Conservation (phyloP, 1,140 invertebrate genomes). For the Drosophila nigrodunni region DNA sequence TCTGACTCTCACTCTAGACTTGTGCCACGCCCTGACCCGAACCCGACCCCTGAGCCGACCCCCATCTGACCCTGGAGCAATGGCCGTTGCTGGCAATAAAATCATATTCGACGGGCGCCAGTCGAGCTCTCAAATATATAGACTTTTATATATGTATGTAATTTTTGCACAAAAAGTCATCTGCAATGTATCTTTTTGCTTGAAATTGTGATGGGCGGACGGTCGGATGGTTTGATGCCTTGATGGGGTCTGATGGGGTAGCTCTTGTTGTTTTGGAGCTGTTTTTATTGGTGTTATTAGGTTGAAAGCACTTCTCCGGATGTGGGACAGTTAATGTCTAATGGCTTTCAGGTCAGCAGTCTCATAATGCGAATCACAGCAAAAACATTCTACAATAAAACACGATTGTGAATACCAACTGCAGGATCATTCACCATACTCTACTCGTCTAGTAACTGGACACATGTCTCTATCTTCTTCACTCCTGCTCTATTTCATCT, state of each 20-base stretch:
- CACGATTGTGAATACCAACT: slow-evolving; percentile 32
- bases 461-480: neutral
- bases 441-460: neutral
- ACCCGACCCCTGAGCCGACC: slow-evolving; percentile 8
- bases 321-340: slow-evolving; percentile 68
- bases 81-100: slow-evolving; percentile 73
- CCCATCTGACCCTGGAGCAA: slow-evolving; percentile 40
- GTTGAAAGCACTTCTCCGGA: slow-evolving; percentile 76
- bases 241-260: slow-evolving; percentile 11
- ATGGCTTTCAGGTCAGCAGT: slow-evolving; percentile 79
- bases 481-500: neutral
- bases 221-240: neutral
- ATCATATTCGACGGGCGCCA: slow-evolving; percentile 81
- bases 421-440: slow-evolving; percentile 18
- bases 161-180: slow-evolving; percentile 72
- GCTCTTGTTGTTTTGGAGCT: slow-evolving; percentile 61
- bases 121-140: slow-evolving; percentile 51
- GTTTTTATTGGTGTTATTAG: slow-evolving; percentile 81
- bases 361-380: slow-evolving; percentile 73
- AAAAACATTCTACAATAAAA: slow-evolving; percentile 54
- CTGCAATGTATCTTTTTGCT: slow-evolving; percentile 55
- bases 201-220: neutral
- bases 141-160: slow-evolving; percentile 40
- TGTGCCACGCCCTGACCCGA: slow-evolving; percentile 26
- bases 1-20: slow-evolving; percentile 9